A percentile compares a stretch with the other conserved stretches of the same genome.
These are phyloP conservation scores for Stramonita haemastoma DNA, from an alignment of 2,888 invertebrate species.

Conservation along the genomic window DNA sequence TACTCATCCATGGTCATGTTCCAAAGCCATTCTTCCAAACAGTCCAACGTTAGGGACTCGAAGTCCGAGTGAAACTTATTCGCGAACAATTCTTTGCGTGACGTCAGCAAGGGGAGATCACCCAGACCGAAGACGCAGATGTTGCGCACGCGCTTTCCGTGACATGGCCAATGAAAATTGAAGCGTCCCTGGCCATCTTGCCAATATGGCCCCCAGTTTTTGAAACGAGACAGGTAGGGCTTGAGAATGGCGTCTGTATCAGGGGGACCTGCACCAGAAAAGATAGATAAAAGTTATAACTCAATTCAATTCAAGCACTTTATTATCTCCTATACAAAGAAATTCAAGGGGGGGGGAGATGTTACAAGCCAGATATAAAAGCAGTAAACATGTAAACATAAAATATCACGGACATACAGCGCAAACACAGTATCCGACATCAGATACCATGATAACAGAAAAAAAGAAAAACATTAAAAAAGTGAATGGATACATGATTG, in stretches of 20 bases:
- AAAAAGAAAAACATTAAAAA: too few relatives aligned
- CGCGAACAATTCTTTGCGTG: conserved; percentile 64
- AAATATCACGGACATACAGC: too few relatives aligned
- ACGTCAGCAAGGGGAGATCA: conserved; percentile 62
- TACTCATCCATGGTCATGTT: conserved; percentile 51
- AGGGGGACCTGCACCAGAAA: conserved; percentile 42
- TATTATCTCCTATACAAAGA: too few relatives aligned
- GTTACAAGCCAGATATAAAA: too few relatives aligned
- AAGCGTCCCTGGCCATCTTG: conserved; percentile 42
- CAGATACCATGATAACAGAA: too few relatives aligned
- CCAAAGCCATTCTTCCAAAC: conserved; percentile 67
- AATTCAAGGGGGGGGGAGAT: too few relatives aligned
- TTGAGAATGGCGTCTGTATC: conserved; percentile 48
- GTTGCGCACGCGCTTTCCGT: conserved; percentile 62
- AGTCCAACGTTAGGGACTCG: conserved; percentile 63
- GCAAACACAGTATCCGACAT: too few relatives aligned
- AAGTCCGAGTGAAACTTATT: conserved; percentile 69
- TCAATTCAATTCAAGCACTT: too few relatives aligned
- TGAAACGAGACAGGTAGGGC: conserved; percentile 66
- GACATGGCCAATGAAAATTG: conserved; percentile 61
- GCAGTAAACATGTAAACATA: too few relatives aligned
- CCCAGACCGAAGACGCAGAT: conserved; percentile 68
- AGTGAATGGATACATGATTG: too few relatives aligned
- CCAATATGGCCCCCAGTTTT: conserved; percentile 63
- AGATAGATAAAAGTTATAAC: neutral